Evolutionary conservation across 2,797 vertebrate genomes (phyloP).

Genomic region (Paratrypauchen microcephalus): DNA sequence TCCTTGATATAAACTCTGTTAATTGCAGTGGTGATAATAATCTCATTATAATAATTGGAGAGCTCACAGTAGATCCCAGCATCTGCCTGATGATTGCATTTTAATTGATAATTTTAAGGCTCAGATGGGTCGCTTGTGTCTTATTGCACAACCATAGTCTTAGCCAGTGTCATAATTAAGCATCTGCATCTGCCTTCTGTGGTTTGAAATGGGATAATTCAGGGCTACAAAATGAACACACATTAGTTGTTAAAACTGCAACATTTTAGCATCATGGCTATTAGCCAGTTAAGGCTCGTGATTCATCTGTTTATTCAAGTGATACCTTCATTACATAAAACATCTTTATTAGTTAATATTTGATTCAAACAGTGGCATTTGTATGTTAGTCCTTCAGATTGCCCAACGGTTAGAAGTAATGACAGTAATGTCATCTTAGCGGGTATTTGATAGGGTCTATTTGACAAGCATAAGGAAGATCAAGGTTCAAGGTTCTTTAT

Average conservation of each 20-base stretch:
- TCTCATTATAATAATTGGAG: slow-evolving; percentile 7
- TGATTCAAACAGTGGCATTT: background rate
- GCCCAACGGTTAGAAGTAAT: background rate
- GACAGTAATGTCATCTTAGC: background rate
- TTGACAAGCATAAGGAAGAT: background rate
- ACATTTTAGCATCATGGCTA: background rate
- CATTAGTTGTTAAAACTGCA: background rate
- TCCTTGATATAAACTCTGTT: slow-evolving; percentile 11
- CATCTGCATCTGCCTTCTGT: slow-evolving; percentile 14
- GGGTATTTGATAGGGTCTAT: background rate
- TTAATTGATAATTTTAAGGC: slow-evolving; percentile 13
- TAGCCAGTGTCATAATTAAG: slow-evolving; percentile 8
- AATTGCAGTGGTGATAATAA: slow-evolving; percentile 12
- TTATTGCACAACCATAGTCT: slow-evolving; percentile 10
- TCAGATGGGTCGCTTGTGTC: slow-evolving; percentile 10
- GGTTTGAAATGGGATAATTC: slow-evolving; percentile 7
- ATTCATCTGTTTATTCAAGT: background rate
- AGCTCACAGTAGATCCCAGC: slow-evolving; percentile 9
- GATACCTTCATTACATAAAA: background rate
- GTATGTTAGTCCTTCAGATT: background rate
- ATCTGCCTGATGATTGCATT: slow-evolving; percentile 8
- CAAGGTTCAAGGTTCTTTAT: no score
- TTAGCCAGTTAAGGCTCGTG: background rate
- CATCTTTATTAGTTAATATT: background rate
- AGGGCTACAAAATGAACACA: background rate